A percentile compares a stretch with the other conserved stretches of the same genome.
Conservation (phyloP, 2,113 vertebrate species). For the Pelmatolapia mariae region DNA sequence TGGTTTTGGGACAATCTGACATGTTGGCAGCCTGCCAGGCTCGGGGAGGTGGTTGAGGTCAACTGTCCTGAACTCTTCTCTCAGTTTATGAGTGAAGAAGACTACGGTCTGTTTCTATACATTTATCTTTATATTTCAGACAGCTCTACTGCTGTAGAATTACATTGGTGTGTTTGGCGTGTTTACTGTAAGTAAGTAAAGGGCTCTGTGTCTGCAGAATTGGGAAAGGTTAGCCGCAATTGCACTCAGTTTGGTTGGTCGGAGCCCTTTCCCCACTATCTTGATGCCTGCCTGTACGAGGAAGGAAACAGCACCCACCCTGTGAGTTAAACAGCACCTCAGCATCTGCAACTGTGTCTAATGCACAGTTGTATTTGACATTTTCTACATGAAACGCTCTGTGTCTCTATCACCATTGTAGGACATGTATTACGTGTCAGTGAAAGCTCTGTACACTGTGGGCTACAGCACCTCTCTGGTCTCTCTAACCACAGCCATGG, state of each 20-base stretch:
- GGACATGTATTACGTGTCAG: constrained; percentile 87
- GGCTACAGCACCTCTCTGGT: constrained; percentile 96
- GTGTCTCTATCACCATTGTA: constrained; percentile 25
- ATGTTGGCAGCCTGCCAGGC: constrained; percentile 83
- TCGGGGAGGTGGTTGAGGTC: constrained; percentile 84
- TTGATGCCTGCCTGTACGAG: constrained; percentile 84
- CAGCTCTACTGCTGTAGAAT: neutral
- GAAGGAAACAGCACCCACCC: constrained; percentile 72
- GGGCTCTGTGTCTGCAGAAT: constrained; percentile 40
- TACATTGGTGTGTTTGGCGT: neutral
- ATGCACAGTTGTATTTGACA: neutral
- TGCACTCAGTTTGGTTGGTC: constrained; percentile 92
- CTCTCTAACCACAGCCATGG: constrained; percentile 93
- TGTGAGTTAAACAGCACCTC: constrained; percentile 23
- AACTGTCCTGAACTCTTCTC: constrained; percentile 87
- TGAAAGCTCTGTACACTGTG: constrained; percentile 95
- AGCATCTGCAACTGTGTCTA: neutral
- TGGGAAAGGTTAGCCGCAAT: constrained; percentile 85
- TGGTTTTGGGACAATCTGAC: constrained; percentile 98
- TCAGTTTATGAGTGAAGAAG: constrained; percentile 81
- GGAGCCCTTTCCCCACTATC: constrained; percentile 87
- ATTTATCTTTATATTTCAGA: neutral
- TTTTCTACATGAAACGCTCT: rapidly evolving
- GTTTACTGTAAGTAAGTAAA: neutral
- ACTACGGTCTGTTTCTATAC: constrained; percentile 71